Base-by-base conservation (phyloP, 2,888 invertebrate genomes). In the Trissolcus japonicus region DNA sequence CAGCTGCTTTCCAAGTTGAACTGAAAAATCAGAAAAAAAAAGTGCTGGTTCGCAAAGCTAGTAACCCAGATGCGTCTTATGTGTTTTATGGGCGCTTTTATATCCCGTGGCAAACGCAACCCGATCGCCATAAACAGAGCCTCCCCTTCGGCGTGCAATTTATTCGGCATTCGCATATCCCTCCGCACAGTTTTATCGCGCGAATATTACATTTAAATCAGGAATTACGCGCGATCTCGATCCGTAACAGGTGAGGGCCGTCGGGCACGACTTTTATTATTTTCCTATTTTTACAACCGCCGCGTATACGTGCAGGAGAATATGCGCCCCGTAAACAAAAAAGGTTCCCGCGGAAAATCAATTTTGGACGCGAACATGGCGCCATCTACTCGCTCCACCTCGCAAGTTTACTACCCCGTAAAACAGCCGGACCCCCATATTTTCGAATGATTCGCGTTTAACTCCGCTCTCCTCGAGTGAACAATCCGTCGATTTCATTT, bases 61-160 rank as follows among this genome's bases (percentile, higher is more conserved):
- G 84, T 86, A 87, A 86, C 87, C 88, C 87, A 87, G 86, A 87
- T 87, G 88, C 85, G 86, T 83, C 86, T 84, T 83, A 81, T 83
- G 86, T 86, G 85, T 87, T 88, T 88, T 88, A 87, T 87, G 86
- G 86, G 81, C 83, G 68, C 85, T 85, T 86, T 86, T 86, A 86
- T 84, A 82, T 76, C 74, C 78, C 78, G 59, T 54, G 75, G 79
- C 80, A 79, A 79, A 78, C 67, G 79, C 73, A 59, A 65, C 57
- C 62, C 50, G 55, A 72, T 69, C 57, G 78, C 67, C 62, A 76
- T 74, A 78, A 78, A 78, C 78, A 73, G 66, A 74, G 57, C 57
- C 60, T 60, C 55, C 48, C 46, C 60, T n/a, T 11, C 7, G 14
- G 61, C 53, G 71, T 43, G 46, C 66, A 55, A 69, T 71, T 75